These are phyloP conservation scores for Drosophila hawaiiensis DNA, from an alignment of 2,888 invertebrate species.

Conservation along the genomic window DNA sequence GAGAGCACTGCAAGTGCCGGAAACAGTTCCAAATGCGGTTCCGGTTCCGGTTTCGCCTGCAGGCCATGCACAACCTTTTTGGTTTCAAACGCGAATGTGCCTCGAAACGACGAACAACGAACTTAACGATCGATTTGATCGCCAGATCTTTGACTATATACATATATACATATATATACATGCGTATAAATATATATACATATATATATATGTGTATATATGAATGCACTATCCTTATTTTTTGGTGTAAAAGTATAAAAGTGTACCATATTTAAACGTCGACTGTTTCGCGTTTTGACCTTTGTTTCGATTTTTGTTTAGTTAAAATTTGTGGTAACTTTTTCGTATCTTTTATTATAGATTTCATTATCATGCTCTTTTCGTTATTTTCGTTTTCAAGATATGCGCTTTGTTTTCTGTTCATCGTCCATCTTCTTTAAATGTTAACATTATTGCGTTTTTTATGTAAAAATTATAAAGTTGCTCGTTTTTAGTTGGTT, in stretches of 20 bases:
- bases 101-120: constrained; percentile 58
- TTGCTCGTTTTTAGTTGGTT: constrained; percentile 54
- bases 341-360: constrained; percentile 40
- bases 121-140: constrained; percentile 29
- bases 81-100: constrained; percentile 72
- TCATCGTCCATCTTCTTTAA: constrained; percentile 47
- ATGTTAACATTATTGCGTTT: constrained; percentile 82
- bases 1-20: constrained; percentile 60
- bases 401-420: constrained; percentile 79
- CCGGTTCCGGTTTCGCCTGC: constrained; percentile 37
- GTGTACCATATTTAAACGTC: constrained; percentile 73
- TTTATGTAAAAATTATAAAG: constrained; percentile 73
- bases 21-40: constrained; percentile 17
- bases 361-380: constrained; percentile 30
- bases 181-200: neutral
- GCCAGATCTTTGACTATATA: constrained; percentile 41
- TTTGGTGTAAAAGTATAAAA: constrained; percentile 84
- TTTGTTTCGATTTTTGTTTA: constrained; percentile 31
- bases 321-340: constrained; percentile 73
- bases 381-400: constrained; percentile 65
- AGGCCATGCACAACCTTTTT: constrained; percentile 77
- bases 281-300: constrained; percentile 37
- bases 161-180: neutral
- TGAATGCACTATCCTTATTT: constrained; percentile 53
- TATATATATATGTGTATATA: constrained; percentile 9